Conservation (phyloP, 2,797 vertebrate genomes). For the Prunella strophiata region DNA sequence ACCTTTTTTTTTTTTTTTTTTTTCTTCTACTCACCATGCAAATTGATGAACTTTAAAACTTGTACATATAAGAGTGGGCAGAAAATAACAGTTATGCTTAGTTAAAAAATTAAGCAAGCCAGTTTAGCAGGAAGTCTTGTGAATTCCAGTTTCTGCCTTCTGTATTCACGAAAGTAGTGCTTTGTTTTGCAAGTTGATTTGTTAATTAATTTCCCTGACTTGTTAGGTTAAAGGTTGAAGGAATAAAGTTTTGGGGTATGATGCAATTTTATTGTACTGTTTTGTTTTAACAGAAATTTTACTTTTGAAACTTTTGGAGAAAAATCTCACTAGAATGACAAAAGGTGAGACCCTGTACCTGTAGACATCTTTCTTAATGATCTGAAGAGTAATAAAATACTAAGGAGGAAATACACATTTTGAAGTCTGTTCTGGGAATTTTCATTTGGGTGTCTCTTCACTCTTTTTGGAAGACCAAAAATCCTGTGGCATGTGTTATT, state of each 20-base stretch:
- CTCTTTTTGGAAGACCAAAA: not conserved
- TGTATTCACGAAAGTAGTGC: not conserved
- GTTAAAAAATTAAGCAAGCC: conserved; percentile 2
- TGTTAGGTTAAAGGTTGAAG: conserved; percentile 22
- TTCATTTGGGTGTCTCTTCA: not conserved
- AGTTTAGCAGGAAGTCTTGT: conserved; percentile 52
- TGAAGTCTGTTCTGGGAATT: not conserved
- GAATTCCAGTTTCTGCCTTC: conserved; percentile 10
- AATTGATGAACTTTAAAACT: not conserved
- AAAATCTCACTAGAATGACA: not conserved
- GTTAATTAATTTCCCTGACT: conserved; percentile 48
- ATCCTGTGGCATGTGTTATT: not conserved
- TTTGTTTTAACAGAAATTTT: not conserved
- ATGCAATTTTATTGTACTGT: not conserved
- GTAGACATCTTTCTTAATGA: not conserved
- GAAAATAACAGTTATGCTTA: not conserved
- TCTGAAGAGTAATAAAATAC: not conserved
- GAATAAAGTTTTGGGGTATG: not conserved
- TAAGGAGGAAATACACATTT: not conserved
- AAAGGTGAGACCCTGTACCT: not conserved
- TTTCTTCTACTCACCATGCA: not conserved
- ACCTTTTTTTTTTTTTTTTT: not conserved
- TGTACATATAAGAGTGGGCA: not conserved
- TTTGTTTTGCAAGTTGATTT: conserved; percentile 25
- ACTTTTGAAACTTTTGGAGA: not conserved